Evolutionary conservation across 2,113 vertebrate species (phyloP).

Genomic region (Turdus rufiventris): DNA sequence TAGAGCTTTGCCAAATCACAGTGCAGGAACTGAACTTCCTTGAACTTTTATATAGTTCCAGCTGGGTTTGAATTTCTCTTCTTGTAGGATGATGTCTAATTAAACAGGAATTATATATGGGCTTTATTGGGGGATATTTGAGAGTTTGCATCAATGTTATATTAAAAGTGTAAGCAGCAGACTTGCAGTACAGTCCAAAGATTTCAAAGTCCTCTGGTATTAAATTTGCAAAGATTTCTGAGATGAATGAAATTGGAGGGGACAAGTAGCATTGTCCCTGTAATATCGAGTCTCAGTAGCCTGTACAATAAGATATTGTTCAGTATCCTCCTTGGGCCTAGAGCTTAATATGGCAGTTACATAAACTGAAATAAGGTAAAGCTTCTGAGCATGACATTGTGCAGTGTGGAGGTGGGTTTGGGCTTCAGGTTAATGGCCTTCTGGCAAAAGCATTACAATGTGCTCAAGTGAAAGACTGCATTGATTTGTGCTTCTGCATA

Average conservation of each 20-base stretch:
- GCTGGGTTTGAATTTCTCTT: slow-evolving; percentile 2
- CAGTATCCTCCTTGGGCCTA: slow-evolving; percentile 18
- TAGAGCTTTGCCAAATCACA: background rate
- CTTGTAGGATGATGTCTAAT: background rate
- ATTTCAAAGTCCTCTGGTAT: background rate
- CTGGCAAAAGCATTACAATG: background rate
- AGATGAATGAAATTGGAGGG: background rate
- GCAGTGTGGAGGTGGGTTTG: background rate
- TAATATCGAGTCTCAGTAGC: slow-evolving; percentile 21
- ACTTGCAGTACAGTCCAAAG: background rate
- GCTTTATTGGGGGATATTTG: background rate
- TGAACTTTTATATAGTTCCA: background rate
- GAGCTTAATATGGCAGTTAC: slow-evolving; percentile 20
- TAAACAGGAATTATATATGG: background rate
- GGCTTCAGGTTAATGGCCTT: slow-evolving; percentile 5
- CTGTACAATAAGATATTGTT: slow-evolving; percentile 43
- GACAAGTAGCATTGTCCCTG: slow-evolving; percentile 4
- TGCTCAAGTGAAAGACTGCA: background rate
- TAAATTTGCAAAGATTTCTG: background rate
- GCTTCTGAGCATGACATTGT: background rate
- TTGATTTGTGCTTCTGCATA: background rate
- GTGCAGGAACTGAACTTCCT: background rate
- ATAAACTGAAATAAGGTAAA: slow-evolving; percentile 40
- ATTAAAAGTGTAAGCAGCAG: background rate
- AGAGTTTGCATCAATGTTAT: background rate